phyloP scores from a whole-genome alignment of 2,888 invertebrate genomes.

The Caenorhabditis sulstoni region DNA sequence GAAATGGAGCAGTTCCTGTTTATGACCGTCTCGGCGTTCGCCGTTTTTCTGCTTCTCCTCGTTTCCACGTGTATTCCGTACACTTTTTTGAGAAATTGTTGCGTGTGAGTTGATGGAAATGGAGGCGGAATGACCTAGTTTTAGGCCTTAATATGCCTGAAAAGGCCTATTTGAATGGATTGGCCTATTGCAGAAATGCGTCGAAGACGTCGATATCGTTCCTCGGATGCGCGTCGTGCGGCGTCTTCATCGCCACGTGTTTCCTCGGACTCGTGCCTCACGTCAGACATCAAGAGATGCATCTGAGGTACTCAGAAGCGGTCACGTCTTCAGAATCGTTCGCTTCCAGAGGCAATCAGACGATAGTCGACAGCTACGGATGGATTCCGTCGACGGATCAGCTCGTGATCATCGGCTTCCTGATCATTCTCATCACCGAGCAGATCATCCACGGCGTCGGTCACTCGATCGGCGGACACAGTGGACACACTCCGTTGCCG shows the following conservation, averaged over 20 bases:
- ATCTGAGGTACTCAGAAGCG: constrained; percentile 17
- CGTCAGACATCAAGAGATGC: constrained; percentile 80
- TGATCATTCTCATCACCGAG: constrained; percentile 76
- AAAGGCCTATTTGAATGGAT: no score
- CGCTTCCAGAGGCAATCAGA: constrained; percentile 18
- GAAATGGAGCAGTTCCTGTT: constrained; percentile 53
- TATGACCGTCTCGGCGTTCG: constrained; percentile 46
- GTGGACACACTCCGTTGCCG: constrained; percentile 26
- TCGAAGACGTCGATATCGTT: constrained; percentile 61
- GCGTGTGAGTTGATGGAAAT: constrained; percentile 37
- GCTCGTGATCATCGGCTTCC: constrained; percentile 75
- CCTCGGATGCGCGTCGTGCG: constrained; percentile 83
- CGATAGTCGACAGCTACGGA: constrained; percentile 13
- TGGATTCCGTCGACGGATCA: constrained; percentile 69
- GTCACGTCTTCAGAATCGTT: no score
- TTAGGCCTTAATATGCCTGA: no score
- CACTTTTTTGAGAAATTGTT: constrained; percentile 57
- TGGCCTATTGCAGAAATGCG: constrained; percentile 46
- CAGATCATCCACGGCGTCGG: constrained; percentile 67
- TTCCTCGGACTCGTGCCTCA: constrained; percentile 84
- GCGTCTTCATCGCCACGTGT: constrained; percentile 84
- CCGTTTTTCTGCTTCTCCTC: constrained; percentile 60
- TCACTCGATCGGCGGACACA: constrained; percentile 46
- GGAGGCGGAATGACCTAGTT: not conserved
- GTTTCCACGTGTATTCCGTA: constrained; percentile 66